Base-by-base conservation (phyloP, 2,113 vertebrate species). In the Sphaerodactylus townsendi region DNA sequence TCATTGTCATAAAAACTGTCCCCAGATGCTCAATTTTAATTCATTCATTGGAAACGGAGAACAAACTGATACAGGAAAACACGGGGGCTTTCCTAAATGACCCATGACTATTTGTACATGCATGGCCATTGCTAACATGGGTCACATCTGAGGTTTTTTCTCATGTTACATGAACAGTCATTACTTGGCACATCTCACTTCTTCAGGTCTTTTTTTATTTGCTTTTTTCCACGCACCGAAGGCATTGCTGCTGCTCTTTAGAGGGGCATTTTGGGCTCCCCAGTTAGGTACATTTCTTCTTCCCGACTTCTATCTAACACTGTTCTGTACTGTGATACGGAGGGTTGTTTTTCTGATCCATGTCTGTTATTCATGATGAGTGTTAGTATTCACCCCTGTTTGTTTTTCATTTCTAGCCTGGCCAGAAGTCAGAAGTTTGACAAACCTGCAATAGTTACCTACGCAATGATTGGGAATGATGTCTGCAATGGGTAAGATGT, bases 391-490 rank as follows among this genome's bases (percentile, higher is more conserved):
- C 37, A 39, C 62, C 10, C 50, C 11, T 33, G 21, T 84, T 86
- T 86, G 17, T 83, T 44, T 44, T 66, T 68, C 25, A 28, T 87
- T 95, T 90, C 65, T 59, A 97, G 96, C 85, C 86, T 97, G 90
- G 93, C 96, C 79, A 95, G 96, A 86, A 93, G 93, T 85, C 95
- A 94, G 50, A 48, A 88, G 37, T 78, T 92, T 89, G 96, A 97
- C 86, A 87, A 96, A 5, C 96, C 96, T 71, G 94, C 95, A 85
- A 79, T 95, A 2, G 92, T 96, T 35, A 80, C 95, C 83, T 96
- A 96, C 0, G 93, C 95, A 62, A 93, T 96, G 21, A 91, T 97
- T 79, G 96, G 96, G 79, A 97, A 97, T 23, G 96, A 97, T 17
- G 96, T 97, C 89, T 97, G 96, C 90, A 96, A 91, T 0, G 75